Evolutionary conservation across 2,113 vertebrate species (phyloP), one percentile per base, ranked within the genome.

Genomic region (Dromas ardeola): DNA sequence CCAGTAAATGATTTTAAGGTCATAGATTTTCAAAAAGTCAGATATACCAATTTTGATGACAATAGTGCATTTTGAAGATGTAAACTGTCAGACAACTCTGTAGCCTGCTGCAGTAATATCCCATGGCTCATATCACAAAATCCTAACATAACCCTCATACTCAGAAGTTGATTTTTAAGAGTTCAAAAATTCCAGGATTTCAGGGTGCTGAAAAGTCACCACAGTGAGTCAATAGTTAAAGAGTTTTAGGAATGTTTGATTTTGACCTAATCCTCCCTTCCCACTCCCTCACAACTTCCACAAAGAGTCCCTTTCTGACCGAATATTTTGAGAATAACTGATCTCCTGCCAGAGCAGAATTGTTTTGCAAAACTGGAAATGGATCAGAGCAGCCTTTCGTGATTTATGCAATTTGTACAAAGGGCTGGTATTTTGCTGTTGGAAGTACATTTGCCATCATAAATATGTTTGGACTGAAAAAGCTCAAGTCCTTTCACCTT

Each of bases 331-430:
- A 91, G 73, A 96, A 81, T 79, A 95, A 95, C 88, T 95, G 86
- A 97, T 97, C 95, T 95, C 74, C 55, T 94, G 95, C 96, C 97
- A 97, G 62, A 77, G 58, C 11, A 94, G 62, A 96, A 96, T 87
- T 97, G 91, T 95, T 95, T 91, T 93, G 50, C 49, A 91, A 76
- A 90, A 92, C 13, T 97, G 96, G 97, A 97, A 93, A 85, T 86
- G 74, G 97, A 97, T 96, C 96, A 97, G 81, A 97, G 93, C 29
- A 95, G 80, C 10, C 16, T 93, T 81, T 20, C 0, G 2, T 91
- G 93, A 95, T 95, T 91, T 90, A 95, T 62, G 62, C 10, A 56
- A 90, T 87, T 94, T 94, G 70, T 53, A 93, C 56, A 94, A 94
- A 88, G 74, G 58, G 42, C 30, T 90, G 81, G 81, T 94, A 95